These are phyloP conservation scores for Zosterops borbonicus DNA, from an alignment of 2,113 vertebrate species.

Conservation along the genomic window DNA sequence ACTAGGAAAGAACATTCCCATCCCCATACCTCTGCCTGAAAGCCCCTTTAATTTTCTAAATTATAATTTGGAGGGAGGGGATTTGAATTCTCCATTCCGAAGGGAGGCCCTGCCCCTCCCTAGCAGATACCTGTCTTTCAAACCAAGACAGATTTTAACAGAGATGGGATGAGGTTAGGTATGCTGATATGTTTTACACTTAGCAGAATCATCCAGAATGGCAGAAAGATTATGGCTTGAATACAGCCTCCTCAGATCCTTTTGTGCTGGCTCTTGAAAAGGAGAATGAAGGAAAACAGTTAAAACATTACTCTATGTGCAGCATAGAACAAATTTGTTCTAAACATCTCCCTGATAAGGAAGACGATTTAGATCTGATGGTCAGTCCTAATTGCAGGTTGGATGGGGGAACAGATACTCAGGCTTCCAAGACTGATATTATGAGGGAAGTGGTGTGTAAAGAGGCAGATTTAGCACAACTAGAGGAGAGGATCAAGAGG, in stretches of 20 bases:
- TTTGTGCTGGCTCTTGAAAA: background rate
- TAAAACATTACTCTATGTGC: background rate
- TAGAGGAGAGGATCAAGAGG: background rate
- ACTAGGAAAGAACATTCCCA: too few relatives aligned
- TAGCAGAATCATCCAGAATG: background rate
- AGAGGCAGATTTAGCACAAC: background rate
- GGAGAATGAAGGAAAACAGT: background rate
- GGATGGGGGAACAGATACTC: background rate
- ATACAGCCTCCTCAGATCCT: background rate
- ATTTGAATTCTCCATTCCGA: too few relatives aligned
- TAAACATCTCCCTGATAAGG: background rate
- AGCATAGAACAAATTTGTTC: background rate
- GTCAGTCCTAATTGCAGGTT: background rate
- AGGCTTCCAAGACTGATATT: background rate
- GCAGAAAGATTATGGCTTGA: background rate
- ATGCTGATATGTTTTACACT: background rate
- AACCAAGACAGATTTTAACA: background rate
- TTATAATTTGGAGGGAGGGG: too few relatives aligned
- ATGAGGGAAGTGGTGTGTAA: background rate
- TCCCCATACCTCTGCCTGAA: too few relatives aligned
- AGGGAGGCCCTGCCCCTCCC: too few relatives aligned
- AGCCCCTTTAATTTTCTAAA: too few relatives aligned
- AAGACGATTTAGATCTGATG: background rate
- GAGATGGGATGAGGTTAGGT: background rate
- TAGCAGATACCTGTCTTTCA: too few relatives aligned